Evolutionary conservation across 2,797 vertebrate species (phyloP).

Genomic region (Rhabdomys pumilio): DNA sequence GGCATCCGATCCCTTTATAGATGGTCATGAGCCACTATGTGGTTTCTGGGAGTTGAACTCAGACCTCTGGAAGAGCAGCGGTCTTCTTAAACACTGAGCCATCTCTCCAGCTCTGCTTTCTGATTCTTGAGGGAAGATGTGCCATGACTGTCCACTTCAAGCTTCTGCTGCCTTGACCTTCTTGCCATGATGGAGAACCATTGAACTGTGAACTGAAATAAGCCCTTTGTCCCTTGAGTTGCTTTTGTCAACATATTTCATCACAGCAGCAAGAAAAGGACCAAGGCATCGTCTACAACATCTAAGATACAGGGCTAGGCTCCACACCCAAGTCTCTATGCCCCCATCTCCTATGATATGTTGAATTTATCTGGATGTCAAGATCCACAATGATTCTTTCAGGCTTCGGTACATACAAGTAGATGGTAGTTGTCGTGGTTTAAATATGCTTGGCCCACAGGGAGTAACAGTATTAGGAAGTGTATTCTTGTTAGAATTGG

Average conservation of each 20-base stretch:
- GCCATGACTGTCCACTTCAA: not conserved
- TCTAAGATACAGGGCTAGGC: not conserved
- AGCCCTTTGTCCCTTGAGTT: not conserved
- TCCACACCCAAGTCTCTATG: not conserved
- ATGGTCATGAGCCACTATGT: not conserved
- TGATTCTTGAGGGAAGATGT: not conserved
- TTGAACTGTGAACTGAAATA: too few species aligned
- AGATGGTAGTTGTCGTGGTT: not conserved
- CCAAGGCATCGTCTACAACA: not conserved
- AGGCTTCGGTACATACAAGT: not conserved
- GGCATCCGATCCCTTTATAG: not conserved
- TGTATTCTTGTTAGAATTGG: too few species aligned
- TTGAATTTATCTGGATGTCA: not conserved
- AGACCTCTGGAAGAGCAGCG: too few species aligned
- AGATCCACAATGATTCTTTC: not conserved
- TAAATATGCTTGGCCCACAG: too few species aligned
- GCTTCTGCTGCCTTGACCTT: not conserved
- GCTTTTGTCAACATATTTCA: not conserved
- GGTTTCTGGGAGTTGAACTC: too few species aligned
- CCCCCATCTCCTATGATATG: not conserved
- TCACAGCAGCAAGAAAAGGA: not conserved
- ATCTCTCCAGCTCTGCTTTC: not conserved
- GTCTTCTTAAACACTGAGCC: too few species aligned
- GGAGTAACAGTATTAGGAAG: too few species aligned
- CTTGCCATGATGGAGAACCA: not conserved